Evolutionary conservation across 2,888 invertebrate species (phyloP), one percentile per base, ranked within the genome.

Genomic region (Oligia fasciuncula): DNA sequence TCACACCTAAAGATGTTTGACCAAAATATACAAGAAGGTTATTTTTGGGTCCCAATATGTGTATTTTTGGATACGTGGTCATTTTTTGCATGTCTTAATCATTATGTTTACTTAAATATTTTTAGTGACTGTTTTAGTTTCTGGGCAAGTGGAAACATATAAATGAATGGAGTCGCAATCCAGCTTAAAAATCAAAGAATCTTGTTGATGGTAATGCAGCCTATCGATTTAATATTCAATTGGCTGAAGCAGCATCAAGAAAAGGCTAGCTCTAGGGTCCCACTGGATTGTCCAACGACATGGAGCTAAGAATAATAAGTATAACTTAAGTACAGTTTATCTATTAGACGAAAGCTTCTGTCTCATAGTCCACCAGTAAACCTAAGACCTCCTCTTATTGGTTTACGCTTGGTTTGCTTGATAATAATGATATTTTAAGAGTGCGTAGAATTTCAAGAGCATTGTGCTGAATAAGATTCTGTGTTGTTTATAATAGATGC

Each of bases 1-100:
- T 60, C 46, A 62, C 73, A 66, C 76, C 29, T 68, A 57, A 67
- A 73, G 19, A 57, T 68, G 35, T 82, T 85, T 85, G 66, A 81
- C 70, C 23, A 68, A 67, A 63, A 29, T 71, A 67, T 60, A 68
- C 23, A 14, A 29, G 29, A 35, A 75, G 63, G 40, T 63, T 74
- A 85, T 57, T 54, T 71, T 79, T 73, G 51, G 40, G 19, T n/a
- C 49, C 40, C 23, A 57, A 75, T 69, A 54, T 67, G 62, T 67
- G 23, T 68, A 74, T 40, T 54, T 80, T 35, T 46, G 49, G 49
- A 29, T 60, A 46, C 23, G 11, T 79, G 49, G 17, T 43, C 40
- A 57, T 49, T 70, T 65, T 71, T 70, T 46, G 46, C 46, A 40
- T 62, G 49, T n/a, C 40, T 75, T 40, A 11, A 14, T 66, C 8